Base-by-base conservation (phyloP, 92 coral and sea anemone genomes). In the Porites lobata region DNA sequence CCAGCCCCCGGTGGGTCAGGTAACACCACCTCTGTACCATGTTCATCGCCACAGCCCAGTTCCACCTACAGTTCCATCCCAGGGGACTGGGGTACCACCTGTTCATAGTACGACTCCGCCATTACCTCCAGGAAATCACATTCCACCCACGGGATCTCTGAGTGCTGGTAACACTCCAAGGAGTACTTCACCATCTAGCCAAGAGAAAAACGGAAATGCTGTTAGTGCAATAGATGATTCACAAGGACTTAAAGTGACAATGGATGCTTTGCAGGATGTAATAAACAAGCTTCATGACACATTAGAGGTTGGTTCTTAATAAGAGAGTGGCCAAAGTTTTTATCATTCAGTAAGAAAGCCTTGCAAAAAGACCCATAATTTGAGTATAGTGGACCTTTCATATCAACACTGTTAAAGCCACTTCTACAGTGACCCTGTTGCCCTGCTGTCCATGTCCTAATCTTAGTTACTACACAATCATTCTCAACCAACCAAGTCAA, bases 231-330 rank as follows among this genome's bases (percentile, higher is more conserved):
- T 97, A 85, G 90, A 92, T 81, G 93, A 96, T 58, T 93, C 89
- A 69, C 95, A 92, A 91, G 99, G 96, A 9, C 90, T 97, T 15
- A 94, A 95, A 69, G 94, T 92, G 83, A 97, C 99, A 19, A 84
- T 95, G 91, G 97, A 94, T 92, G 99, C 99, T n/a, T 86, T 97
- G 24, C 95, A 97, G 87, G 99, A 95, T 93, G 98, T 90, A 53
- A 92, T 97, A 7, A 77, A 88, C 71, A 97, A 97, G 69, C 94
- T 92, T 57, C 88, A 85, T 38, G 81, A 83, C 82, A 93, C 65
- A 11, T 65, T 96, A 63, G 81, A 90, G 94, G 95, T 87, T 58
- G 11, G 82, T 84, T 57, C 43, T 17, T 22, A 18, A 7, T 73
- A 8, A 43, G 19, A 69, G 22, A 43, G 43, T 38, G 4, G 47